Conservation (phyloP, 2,797 vertebrate species). For the Gephyroberyx darwinii region DNA sequence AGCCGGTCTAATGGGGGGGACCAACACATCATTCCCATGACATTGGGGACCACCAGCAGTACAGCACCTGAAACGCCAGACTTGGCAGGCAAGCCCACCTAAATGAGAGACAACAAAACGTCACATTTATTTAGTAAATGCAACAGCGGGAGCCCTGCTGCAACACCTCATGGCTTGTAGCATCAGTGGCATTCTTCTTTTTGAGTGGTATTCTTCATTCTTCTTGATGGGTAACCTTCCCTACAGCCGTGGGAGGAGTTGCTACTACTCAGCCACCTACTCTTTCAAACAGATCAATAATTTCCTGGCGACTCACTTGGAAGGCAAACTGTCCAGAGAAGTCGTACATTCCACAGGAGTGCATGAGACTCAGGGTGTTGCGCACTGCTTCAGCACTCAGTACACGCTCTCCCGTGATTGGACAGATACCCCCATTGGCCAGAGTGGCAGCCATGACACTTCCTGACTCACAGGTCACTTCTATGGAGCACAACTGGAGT, state of each 20-base stretch:
- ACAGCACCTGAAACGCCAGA: slow-evolving; percentile 91
- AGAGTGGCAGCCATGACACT: slow-evolving; percentile 92
- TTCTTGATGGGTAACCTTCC: too few species aligned
- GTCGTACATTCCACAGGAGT: slow-evolving; percentile 94
- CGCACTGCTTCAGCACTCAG: slow-evolving; percentile 88
- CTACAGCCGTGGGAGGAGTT: too few species aligned
- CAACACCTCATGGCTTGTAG: too few species aligned
- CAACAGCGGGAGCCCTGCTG: too few species aligned
- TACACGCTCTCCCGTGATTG: slow-evolving; percentile 88
- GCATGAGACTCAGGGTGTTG: slow-evolving; percentile 93
- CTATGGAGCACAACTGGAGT: slow-evolving; percentile 88
- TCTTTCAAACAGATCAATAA: neutral
- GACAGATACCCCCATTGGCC: slow-evolving; percentile 92
- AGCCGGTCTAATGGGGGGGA: slow-evolving; percentile 89
- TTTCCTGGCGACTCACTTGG: slow-evolving; percentile 77
- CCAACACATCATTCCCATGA: slow-evolving; percentile 94
- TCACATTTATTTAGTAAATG: neutral
- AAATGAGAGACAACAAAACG: slow-evolving; percentile 13
- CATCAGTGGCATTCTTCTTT: too few species aligned
- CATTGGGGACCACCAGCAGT: slow-evolving; percentile 90
- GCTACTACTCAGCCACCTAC: neutral
- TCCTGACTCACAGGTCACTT: slow-evolving; percentile 89
- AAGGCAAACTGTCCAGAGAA: slow-evolving; percentile 93
- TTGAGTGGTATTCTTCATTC: too few species aligned
- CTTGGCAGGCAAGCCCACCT: slow-evolving; percentile 93